These are phyloP conservation scores for Thysanoteuthis rhombus DNA, from an alignment of 2,888 invertebrate species.

Conservation along the genomic window DNA sequence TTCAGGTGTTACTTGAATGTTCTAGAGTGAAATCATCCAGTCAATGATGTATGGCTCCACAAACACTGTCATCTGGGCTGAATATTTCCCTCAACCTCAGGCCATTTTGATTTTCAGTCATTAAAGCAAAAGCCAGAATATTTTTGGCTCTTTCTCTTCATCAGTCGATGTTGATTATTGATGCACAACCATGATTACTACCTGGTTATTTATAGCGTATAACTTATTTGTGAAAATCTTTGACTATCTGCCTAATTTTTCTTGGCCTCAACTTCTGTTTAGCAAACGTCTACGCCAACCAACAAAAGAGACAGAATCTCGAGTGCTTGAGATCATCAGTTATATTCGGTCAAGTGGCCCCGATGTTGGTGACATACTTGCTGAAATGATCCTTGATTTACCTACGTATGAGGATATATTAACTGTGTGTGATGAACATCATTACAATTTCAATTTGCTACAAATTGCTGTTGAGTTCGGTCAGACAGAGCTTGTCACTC, in stretches of 20 bases:
- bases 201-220: constrained; percentile 36
- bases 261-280: background rate
- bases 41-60: background rate
- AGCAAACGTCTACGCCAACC: constrained; percentile 38
- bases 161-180: background rate
- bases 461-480: constrained; percentile 80
- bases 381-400: constrained; percentile 40
- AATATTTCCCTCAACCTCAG: background rate
- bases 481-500: constrained; percentile 73
- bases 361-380: constrained; percentile 34
- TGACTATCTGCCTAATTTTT: constrained; percentile 42
- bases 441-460: constrained; percentile 74
- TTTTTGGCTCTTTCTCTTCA: background rate
- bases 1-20: background rate
- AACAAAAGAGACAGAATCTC: constrained; percentile 41
- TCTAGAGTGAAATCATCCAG: background rate
- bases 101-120: background rate
- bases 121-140: background rate
- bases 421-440: constrained; percentile 72
- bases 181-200: background rate
- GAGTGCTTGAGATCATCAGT: constrained; percentile 41
- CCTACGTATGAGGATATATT: constrained; percentile 52
- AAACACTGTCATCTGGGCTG: background rate
- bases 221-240: constrained; percentile 46
- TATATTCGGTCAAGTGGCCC: constrained; percentile 36